Base-by-base conservation (phyloP, 1,140 invertebrate genomes). In the Drosophila quadrilineata region DNA sequence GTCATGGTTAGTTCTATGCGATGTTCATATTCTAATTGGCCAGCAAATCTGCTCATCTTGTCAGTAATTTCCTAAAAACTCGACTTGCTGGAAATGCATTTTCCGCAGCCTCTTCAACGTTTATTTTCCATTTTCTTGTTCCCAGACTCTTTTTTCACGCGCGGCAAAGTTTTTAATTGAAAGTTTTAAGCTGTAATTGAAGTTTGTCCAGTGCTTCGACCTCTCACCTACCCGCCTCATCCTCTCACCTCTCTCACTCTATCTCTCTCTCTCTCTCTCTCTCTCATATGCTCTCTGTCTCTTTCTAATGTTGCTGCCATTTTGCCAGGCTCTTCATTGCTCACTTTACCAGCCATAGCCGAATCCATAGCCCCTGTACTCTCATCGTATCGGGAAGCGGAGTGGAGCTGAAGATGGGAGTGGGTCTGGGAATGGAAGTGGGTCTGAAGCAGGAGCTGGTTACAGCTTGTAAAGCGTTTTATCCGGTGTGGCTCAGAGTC, bases 101-200 rank as follows among this genome's bases (percentile, higher is more conserved):
- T 65, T 46, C 14, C 46, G n/a, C 36, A 38, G 56, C 16, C 63
- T 16, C 56, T 66, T 52, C 16, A 59, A 3, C 9, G 4, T 22
- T 21, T 38, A 9, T 16, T 22, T 28, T 54, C 31, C 19, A 35
- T 31, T 50, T 35, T 59, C 24, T 28, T 57, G 8, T n/a, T n/a
- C 22, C 29, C 38, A 41, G 46, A 48, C 36, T 53, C 43, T 67
- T 71, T 73, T 71, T 58, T 60, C 56, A 71, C 68, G 71, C 70
- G 68, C 68, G 50, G 54, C 46, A 71, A 74, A 74, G 71, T 74
- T 73, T 74, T 74, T 74, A 74, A 74, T 74, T 74, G 71, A 74
- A 74, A 74, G 71, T 74, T 74, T 74, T 74, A 74, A 74, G 71
- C 71, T 71, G 68, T 74, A 74, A 74, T 71, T 74, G 71, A 74